These are phyloP conservation scores for Denticeps clupeoides DNA, from an alignment of 2,797 vertebrate genomes.

Conservation along the genomic window DNA sequence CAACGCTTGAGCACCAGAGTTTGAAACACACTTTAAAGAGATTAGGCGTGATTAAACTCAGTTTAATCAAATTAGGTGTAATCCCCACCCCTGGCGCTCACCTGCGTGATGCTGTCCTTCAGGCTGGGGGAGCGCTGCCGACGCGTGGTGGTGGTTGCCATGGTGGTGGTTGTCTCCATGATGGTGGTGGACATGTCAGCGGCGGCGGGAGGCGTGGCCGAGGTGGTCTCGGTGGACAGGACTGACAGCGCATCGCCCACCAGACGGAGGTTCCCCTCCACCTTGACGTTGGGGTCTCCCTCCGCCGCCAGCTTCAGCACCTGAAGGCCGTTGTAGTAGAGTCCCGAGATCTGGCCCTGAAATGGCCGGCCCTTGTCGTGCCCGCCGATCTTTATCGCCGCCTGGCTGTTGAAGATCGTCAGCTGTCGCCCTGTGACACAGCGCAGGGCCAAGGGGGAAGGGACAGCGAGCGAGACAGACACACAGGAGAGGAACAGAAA, in stretches of 20 bases:
- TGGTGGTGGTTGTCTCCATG: slow-evolving; percentile 94
- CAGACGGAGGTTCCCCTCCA: slow-evolving; percentile 80
- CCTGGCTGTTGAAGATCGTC: slow-evolving; percentile 97
- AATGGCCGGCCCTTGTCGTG: slow-evolving; percentile 82
- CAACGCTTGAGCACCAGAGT: no score
- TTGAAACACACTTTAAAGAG: no score
- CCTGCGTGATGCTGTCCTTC: slow-evolving; percentile 87
- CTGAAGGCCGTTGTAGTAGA: slow-evolving; percentile 94
- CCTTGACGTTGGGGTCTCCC: slow-evolving; percentile 79
- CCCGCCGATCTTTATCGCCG: slow-evolving; percentile 87
- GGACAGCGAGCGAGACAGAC: background rate
- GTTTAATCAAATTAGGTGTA: no score
- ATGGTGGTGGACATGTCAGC: slow-evolving; percentile 94
- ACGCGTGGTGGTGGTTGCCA: slow-evolving; percentile 91
- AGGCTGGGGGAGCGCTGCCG: slow-evolving; percentile 84
- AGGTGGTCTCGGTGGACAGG: slow-evolving; percentile 77
- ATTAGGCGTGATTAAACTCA: no score
- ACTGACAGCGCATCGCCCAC: slow-evolving; percentile 82
- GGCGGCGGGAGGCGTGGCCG: slow-evolving; percentile 75
- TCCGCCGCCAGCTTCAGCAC: slow-evolving; percentile 89
- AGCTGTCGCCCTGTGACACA: slow-evolving; percentile 75
- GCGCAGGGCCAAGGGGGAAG: slow-evolving; percentile 2
- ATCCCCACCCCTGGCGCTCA: slow-evolving; percentile 28
- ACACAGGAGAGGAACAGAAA: slow-evolving; percentile 22
- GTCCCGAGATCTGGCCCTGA: slow-evolving; percentile 91